These are phyloP conservation scores for Rhinolophus ferrumequinum DNA, from an alignment of 2,113 vertebrate species.

Conservation along the genomic window DNA sequence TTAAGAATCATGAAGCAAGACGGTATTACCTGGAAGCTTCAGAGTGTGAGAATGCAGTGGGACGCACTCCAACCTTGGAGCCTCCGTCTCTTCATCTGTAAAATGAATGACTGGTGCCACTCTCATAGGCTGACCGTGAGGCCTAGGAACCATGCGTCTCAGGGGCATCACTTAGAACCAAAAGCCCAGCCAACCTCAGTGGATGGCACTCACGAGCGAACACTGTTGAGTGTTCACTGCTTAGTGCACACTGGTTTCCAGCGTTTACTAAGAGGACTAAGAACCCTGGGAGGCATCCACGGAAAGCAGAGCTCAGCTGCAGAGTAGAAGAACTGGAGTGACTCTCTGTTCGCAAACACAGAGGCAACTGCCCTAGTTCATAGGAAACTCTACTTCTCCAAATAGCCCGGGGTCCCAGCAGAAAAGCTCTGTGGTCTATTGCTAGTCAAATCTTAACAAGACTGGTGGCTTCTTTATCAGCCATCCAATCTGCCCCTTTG, in stretches of 20 bases:
- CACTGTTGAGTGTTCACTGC: no score
- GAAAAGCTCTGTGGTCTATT: background rate
- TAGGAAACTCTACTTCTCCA: background rate
- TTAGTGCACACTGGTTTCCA: background rate
- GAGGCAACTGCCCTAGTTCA: background rate
- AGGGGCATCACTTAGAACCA: background rate
- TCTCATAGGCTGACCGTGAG: fast-evolving
- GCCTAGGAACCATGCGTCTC: background rate
- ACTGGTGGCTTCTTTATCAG: background rate
- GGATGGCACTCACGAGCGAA: background rate
- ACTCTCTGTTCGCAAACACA: background rate
- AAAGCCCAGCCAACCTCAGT: no score
- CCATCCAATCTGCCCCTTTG: background rate
- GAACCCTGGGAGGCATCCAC: background rate
- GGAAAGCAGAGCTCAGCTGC: background rate
- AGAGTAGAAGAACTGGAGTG: background rate
- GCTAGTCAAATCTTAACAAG: background rate
- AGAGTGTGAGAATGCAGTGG: background rate
- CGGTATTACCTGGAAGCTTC: background rate
- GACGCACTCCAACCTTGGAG: no score
- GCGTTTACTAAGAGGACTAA: fast-evolving
- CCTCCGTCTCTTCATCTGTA: background rate
- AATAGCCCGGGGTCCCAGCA: background rate
- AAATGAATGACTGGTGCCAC: background rate
- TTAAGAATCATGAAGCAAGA: background rate